These are phyloP conservation scores for Corythaeola cristata DNA, from an alignment of 2,113 vertebrate genomes.

Conservation along the genomic window DNA sequence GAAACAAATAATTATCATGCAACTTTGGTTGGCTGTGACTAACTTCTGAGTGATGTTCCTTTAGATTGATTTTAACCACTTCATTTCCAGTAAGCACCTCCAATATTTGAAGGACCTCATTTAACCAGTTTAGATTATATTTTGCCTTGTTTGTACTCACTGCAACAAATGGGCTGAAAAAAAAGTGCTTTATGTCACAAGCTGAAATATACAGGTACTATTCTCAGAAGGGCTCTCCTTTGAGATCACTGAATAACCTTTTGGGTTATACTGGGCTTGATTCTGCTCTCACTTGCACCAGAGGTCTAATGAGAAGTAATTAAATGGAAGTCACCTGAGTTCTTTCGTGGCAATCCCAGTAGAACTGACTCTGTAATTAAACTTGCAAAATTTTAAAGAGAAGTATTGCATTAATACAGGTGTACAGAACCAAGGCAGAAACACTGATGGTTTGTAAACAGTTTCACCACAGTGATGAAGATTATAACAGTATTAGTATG, in stretches of 20 bases:
- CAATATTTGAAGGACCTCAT: constrained; percentile 10
- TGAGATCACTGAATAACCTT: not conserved
- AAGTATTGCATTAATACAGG: not conserved
- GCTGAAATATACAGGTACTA: not conserved
- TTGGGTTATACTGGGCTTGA: not conserved
- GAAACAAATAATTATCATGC: not conserved
- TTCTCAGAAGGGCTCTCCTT: not conserved
- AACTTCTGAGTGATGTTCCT: not conserved
- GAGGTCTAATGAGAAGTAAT: not conserved
- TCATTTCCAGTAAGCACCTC: constrained; percentile 7
- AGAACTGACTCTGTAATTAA: constrained; percentile 14
- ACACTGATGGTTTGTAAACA: not conserved
- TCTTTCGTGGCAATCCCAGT: not conserved
- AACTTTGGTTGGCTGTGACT: not conserved
- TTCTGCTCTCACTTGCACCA: not conserved
- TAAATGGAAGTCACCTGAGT: constrained; percentile 4
- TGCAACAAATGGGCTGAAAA: not conserved
- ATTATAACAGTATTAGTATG: not conserved
- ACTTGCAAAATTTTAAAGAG: not conserved
- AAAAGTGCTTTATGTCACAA: not conserved
- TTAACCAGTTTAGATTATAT: not conserved
- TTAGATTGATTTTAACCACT: constrained; percentile 10
- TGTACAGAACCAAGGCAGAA: not conserved
- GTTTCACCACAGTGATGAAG: not conserved
- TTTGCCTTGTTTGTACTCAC: not conserved